A percentile compares a stretch with the other conserved stretches of the same genome.
These are phyloP conservation scores for Tapirus terrestris DNA, from an alignment of 2,113 vertebrate species.

Conservation along the genomic window DNA sequence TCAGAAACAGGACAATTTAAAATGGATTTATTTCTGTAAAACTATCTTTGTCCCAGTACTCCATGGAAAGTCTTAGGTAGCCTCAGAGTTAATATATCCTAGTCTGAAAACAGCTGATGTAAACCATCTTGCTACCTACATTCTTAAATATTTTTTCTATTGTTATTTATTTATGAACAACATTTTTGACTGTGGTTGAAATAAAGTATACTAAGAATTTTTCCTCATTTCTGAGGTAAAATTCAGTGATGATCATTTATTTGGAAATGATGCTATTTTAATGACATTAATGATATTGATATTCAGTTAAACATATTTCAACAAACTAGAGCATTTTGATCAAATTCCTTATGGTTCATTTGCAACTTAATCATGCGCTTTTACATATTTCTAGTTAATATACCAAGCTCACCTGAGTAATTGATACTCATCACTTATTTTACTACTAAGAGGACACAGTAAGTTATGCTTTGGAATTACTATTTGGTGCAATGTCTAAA, in stretches of 20 bases:
- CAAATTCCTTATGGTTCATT: background rate
- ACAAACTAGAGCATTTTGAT: background rate
- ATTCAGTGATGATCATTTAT: background rate
- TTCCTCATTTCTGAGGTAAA: background rate
- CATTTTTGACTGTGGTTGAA: background rate
- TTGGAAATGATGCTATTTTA: background rate
- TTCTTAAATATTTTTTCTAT: background rate
- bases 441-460: background rate
- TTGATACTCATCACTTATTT: background rate
- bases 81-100: background rate
- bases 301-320: slow-evolving; percentile 33
- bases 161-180: background rate
- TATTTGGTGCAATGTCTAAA: background rate
- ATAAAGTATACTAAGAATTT: background rate
- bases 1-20: background rate
- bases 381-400: background rate
- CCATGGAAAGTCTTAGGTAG: background rate
- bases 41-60: background rate
- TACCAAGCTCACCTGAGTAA: background rate
- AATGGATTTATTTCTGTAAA: background rate
- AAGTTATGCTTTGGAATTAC: background rate
- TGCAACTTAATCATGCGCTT: background rate
- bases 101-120: background rate
- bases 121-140: background rate
- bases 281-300: background rate